Percentiles rank a stretch among this genome's conserved stretches.
Evolutionary conservation across 2,113 vertebrate species (phyloP).

Genomic region (Varanus komodoensis): DNA sequence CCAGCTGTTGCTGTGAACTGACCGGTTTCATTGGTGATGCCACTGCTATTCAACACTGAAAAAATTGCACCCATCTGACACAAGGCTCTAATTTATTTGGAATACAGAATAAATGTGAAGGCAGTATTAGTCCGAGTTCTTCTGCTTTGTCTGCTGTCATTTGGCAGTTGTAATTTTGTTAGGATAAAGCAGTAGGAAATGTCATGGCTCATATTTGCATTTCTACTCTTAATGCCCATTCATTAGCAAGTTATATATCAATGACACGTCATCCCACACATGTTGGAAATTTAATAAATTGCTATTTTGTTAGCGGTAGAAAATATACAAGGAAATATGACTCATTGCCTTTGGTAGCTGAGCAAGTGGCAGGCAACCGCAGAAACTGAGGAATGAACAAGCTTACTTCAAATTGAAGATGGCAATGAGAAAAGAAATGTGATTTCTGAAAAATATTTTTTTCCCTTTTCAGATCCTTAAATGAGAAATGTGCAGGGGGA

Average conservation of each 20-base stretch:
- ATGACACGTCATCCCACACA: neutral
- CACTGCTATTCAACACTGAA: neutral
- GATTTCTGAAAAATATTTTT: neutral
- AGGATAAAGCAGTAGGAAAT: slow-evolving; percentile 7
- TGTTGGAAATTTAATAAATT: slow-evolving; percentile 16
- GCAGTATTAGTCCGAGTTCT: neutral
- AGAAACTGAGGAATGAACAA: neutral
- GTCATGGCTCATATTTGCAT: neutral
- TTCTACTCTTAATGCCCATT: neutral
- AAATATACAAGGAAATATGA: slow-evolving; percentile 12
- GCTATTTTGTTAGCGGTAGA: neutral
- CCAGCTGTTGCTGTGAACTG: too few relatives aligned
- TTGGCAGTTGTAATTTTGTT: neutral
- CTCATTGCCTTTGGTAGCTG: neutral
- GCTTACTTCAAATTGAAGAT: neutral
- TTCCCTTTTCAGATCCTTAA: neutral
- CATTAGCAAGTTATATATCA: slow-evolving; percentile 9
- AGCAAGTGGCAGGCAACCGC: neutral
- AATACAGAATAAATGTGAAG: neutral
- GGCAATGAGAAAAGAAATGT: neutral
- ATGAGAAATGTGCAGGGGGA: neutral
- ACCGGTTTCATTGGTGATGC: neutral
- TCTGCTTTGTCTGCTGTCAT: neutral
- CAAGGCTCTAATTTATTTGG: neutral
- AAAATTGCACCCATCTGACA: neutral